phyloP scores from a whole-genome alignment of 2,888 invertebrate genomes.

The Orchesella flavescens region DNA sequence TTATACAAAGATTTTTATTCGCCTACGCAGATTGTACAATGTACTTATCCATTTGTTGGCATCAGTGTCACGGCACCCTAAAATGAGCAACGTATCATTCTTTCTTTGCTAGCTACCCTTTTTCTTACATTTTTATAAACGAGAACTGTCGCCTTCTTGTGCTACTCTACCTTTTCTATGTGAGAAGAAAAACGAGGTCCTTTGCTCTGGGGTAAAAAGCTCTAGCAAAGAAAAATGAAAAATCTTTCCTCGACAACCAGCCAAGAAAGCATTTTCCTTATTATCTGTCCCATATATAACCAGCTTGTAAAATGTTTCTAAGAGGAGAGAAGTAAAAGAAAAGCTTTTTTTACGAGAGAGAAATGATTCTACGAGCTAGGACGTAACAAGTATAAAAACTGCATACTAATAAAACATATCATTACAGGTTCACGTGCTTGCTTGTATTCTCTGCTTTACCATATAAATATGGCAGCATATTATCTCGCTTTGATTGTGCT shows the following conservation, averaged over 20 bases:
- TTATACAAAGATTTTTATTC: no score
- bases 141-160: background rate
- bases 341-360: constrained; percentile 6
- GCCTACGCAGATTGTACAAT: no score
- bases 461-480: background rate
- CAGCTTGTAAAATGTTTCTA: constrained; percentile 15
- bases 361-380: constrained; percentile 6
- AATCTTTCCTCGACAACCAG: constrained; percentile 45
- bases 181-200: constrained; percentile 5
- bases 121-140: background rate
- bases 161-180: background rate
- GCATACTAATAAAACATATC: constrained; percentile 5
- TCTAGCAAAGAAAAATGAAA: constrained; percentile 48
- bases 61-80: constrained; percentile 36
- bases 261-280: constrained; percentile 45
- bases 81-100: background rate
- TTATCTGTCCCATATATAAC: constrained; percentile 53
- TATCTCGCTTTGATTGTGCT: constrained; percentile 29
- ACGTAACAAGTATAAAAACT: background rate
- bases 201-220: constrained; percentile 41
- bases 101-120: background rate
- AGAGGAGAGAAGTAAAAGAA: constrained; percentile 15
- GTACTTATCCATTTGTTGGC: constrained; percentile 35
- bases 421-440: constrained; percentile 7
- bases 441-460: background rate